Percentiles rank a stretch among this genome's conserved stretches.
Conservation (phyloP, 2,797 vertebrate species). For the Oreochromis mossambicus region DNA sequence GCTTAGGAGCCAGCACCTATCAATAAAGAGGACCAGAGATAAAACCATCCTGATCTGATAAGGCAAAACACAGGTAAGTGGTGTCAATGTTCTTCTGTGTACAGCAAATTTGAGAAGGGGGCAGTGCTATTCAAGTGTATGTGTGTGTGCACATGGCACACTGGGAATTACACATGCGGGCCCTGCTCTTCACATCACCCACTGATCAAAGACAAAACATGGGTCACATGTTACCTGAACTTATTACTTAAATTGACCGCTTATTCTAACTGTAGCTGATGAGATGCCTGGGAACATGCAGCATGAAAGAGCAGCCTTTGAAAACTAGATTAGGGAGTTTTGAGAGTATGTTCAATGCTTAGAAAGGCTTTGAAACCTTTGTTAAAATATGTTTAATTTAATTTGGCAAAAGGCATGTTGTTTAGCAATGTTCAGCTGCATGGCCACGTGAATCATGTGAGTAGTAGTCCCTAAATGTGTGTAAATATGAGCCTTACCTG, state of each 20-base stretch:
- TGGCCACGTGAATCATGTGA: conserved; percentile 29
- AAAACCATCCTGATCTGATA: conserved; percentile 50
- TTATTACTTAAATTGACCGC: conserved; percentile 51
- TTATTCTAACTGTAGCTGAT: conserved; percentile 25
- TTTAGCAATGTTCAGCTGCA: conserved; percentile 29
- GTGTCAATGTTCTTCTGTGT: conserved; percentile 26
- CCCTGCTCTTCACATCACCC: conserved; percentile 39
- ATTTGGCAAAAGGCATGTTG: conserved; percentile 37
- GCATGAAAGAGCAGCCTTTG: conserved; percentile 12
- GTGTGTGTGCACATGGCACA: conserved; percentile 39
- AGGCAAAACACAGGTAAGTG: conserved; percentile 46
- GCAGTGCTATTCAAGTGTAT: conserved; percentile 23
- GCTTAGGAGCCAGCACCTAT: conserved; percentile 41
- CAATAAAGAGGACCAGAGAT: conserved; percentile 30
- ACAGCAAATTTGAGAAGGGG: conserved; percentile 16
- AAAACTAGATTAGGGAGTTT: conserved; percentile 34
- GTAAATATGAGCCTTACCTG: conserved; percentile 81
- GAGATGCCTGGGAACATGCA: conserved; percentile 33
- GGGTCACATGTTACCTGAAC: conserved; percentile 60
- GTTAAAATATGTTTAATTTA: conserved; percentile 44
- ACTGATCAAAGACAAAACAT: conserved; percentile 57
- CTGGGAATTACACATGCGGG: conserved; percentile 45
- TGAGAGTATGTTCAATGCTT: conserved; percentile 4
- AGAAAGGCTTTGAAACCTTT: conserved; percentile 36
- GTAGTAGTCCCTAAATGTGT: conserved; percentile 38